Evolutionary conservation across 2,113 vertebrate genomes (phyloP), one percentile per base, ranked within the genome.

Genomic region (Todiramphus saurophagus): DNA sequence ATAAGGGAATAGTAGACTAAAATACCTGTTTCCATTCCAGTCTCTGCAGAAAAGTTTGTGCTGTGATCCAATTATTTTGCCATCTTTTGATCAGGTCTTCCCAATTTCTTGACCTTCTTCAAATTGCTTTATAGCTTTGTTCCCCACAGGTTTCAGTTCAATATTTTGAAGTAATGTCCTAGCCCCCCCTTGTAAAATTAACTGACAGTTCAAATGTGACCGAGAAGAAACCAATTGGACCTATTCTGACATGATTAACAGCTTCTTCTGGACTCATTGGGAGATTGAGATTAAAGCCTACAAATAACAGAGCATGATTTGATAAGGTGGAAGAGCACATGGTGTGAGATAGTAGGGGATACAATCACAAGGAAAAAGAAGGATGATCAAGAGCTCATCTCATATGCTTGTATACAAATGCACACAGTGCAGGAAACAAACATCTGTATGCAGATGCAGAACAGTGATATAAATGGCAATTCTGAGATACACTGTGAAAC

Each of bases 71-170:
- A 55, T 37, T 46, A 30, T 46, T 89, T 91, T 74, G 2, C 43
- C n/a, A 35, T 41, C 24, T 84, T 95, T 87, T 68, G 8, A 43
- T 20, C 17, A 59, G 12, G 2, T 72, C 17, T 63, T 93, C 39
- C 55, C 11, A 31, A 43, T 30, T 79, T 89, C 24, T 27, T 8
- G 7, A 33, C 11, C 4, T 89, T 69, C 51, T 91, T 93, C n/a
- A 50, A 10, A 58, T 82, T 87, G 16, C 13, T 35, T 23, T 20
- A 15, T 7, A 60, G 11, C 4, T 53, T 63, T 67, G 20, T 8
- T 2, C 1, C 1, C 9, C 3, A 2, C 3, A 37, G 7, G 4
- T 63, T 87, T 83, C 63, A 55, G 9, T 60, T 80, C 0, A 0
- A 30, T 68, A 62, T 41, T 82, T 89, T 27, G 68, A 75, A 90